phyloP scores from a whole-genome alignment of 2,888 invertebrate genomes.

The Patella ulyssiponensis region DNA sequence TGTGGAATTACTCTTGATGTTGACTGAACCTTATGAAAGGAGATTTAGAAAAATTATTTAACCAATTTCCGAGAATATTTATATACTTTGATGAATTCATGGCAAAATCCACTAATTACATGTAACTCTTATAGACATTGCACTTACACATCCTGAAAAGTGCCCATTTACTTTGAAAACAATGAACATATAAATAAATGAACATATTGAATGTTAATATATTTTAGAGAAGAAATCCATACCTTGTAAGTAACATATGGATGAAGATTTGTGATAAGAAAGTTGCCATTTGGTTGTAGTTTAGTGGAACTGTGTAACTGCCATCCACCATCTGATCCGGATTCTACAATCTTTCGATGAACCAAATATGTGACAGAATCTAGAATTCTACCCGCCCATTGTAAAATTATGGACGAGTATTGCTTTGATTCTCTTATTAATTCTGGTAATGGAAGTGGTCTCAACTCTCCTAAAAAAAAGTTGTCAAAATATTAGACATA shows the following conservation, averaged over 20 bases:
- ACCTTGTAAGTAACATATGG: conserved; percentile 93
- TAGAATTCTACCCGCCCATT: conserved; percentile 78
- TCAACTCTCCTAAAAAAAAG: conserved; percentile 23
- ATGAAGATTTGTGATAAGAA: conserved; percentile 81
- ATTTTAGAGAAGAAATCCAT: conserved; percentile 61
- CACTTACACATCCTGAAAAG: no score
- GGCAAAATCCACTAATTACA: no score
- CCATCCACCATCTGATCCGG: conserved; percentile 79
- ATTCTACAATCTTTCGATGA: conserved; percentile 80
- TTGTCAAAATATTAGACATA: no score
- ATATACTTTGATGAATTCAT: no score
- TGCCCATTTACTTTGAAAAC: no score
- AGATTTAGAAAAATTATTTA: no score
- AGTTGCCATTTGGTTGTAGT: conserved; percentile 37
- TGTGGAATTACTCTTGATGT: no score
- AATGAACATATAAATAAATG: no score
- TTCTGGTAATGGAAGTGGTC: conserved; percentile 75
- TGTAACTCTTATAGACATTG: no score
- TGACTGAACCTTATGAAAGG: no score
- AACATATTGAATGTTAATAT: neutral
- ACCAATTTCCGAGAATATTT: no score
- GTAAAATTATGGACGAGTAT: conserved; percentile 84
- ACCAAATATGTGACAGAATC: conserved; percentile 76
- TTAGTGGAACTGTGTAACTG: conserved; percentile 78
- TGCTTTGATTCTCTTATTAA: conserved; percentile 84